Evolutionary conservation across 2,113 vertebrate genomes (phyloP).

Genomic region (Mola mola): DNA sequence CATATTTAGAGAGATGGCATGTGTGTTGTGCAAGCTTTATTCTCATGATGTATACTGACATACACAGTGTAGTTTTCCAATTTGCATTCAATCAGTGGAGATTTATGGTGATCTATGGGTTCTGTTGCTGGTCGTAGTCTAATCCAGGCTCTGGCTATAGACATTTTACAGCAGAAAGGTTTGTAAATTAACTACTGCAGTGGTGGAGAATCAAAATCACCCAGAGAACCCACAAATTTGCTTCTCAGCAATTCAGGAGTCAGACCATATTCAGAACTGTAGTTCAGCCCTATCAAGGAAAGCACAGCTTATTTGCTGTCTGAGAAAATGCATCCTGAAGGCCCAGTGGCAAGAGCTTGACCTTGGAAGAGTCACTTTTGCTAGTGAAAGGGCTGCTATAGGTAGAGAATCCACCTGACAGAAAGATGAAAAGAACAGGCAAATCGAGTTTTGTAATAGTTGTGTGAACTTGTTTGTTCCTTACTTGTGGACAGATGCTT

Average conservation of each 20-base stretch:
- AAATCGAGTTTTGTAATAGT: too few relatives aligned
- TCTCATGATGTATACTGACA: constrained; percentile 75
- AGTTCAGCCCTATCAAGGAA: constrained; percentile 25
- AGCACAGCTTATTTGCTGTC: constrained; percentile 17
- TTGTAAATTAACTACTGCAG: constrained; percentile 76
- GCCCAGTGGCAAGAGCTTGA: too few relatives aligned
- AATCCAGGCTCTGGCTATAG: constrained; percentile 67
- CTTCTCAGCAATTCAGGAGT: constrained; percentile 73
- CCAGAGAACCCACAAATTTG: constrained; percentile 60
- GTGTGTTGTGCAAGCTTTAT: constrained; percentile 57
- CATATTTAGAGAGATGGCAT: constrained; percentile 54
- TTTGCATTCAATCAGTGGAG: constrained; percentile 81
- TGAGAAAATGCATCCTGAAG: constrained; percentile 18
- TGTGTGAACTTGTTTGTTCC: too few relatives aligned
- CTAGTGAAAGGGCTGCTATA: neutral
- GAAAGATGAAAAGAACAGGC: neutral
- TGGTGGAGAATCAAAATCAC: constrained; percentile 56
- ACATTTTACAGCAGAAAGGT: constrained; percentile 69
- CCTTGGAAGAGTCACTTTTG: neutral
- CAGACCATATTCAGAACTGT: constrained; percentile 49
- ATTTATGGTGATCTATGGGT: constrained; percentile 77
- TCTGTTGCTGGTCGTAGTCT: constrained; percentile 70
- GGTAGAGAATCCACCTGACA: neutral
- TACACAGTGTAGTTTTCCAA: constrained; percentile 71
- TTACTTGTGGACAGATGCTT: neutral